phyloP scores from a whole-genome alignment of 1,140 invertebrate genomes.

The Zaprionus nigranus region DNA sequence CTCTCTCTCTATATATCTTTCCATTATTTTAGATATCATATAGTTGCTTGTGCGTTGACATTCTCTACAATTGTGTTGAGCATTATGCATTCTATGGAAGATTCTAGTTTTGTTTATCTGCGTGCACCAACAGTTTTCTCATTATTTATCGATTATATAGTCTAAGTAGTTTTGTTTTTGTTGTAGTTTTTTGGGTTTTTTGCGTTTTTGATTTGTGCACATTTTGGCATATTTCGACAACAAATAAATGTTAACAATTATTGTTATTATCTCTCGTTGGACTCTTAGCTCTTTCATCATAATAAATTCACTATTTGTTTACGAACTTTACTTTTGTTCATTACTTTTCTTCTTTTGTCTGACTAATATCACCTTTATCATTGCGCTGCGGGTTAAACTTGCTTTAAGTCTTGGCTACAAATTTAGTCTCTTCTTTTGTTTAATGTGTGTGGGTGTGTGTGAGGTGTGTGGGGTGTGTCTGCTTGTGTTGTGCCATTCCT shows the following conservation, averaged over 20 bases:
- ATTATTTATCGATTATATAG: conserved; percentile 6
- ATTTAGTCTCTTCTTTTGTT: conserved; percentile 62
- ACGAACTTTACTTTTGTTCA: conserved; percentile 26
- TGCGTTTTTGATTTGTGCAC: conserved; percentile 44
- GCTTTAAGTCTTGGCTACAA: conserved; percentile 65
- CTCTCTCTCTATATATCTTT: conserved; percentile 10
- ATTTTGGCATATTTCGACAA: conserved; percentile 49
- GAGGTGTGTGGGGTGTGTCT: conserved; percentile 4
- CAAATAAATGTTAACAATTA: conserved; percentile 67
- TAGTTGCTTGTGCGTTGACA: conserved; percentile 45
- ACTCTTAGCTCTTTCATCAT: conserved; percentile 39
- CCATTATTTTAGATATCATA: conserved; percentile 5
- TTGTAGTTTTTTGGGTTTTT: conserved; percentile 32
- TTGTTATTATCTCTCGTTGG: conserved; percentile 48
- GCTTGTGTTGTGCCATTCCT: conserved; percentile 34
- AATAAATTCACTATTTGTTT: conserved; percentile 78
- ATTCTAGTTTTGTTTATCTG: conserved; percentile 42
- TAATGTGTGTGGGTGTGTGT: conserved; percentile 7
- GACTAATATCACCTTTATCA: conserved; percentile 81
- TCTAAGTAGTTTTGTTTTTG: conserved; percentile 11
- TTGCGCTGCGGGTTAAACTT: conserved; percentile 67
- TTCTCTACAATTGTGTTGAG: conserved; percentile 55
- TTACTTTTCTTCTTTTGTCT: conserved; percentile 50
- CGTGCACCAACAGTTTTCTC: conserved; percentile 34
- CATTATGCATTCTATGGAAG: conserved; percentile 72